phyloP scores from a whole-genome alignment of 2,797 vertebrate species.

The Gorsachius magnificus region DNA sequence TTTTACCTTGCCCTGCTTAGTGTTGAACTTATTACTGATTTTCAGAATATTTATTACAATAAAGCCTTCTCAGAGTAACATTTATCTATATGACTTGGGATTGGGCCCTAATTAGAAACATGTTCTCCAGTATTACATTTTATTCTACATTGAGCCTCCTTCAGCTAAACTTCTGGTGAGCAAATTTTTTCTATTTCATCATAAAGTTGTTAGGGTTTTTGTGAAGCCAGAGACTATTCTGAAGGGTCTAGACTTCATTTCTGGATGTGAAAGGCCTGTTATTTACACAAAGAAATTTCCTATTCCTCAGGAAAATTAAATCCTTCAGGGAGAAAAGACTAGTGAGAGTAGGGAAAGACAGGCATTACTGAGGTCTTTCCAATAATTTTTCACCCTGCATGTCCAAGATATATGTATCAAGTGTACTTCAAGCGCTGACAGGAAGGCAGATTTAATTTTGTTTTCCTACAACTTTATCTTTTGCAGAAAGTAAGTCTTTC shows the following conservation, averaged over 20 bases:
- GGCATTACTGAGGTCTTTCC: background rate
- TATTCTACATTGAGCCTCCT: background rate
- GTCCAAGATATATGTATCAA: background rate
- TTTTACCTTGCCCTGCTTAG: background rate
- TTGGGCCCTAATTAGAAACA: background rate
- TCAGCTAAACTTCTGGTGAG: background rate
- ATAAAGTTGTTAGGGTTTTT: background rate
- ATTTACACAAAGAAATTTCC: background rate
- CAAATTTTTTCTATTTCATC: background rate
- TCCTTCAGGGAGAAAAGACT: background rate
- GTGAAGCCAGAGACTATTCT: background rate
- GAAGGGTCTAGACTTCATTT: background rate
- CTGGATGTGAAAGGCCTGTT: background rate
- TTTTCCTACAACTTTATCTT: background rate
- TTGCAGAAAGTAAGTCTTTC: background rate
- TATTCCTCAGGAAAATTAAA: background rate
- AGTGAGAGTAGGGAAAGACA: background rate
- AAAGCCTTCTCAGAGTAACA: background rate
- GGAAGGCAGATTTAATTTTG: background rate
- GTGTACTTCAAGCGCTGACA: background rate
- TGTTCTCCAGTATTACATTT: background rate
- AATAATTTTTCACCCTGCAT: background rate
- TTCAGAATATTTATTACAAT: background rate
- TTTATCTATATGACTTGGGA: background rate
- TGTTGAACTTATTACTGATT: background rate